Evolutionary conservation across 2,113 vertebrate species (phyloP), one percentile per base, ranked within the genome.

Genomic region (Ranitomeya imitator): DNA sequence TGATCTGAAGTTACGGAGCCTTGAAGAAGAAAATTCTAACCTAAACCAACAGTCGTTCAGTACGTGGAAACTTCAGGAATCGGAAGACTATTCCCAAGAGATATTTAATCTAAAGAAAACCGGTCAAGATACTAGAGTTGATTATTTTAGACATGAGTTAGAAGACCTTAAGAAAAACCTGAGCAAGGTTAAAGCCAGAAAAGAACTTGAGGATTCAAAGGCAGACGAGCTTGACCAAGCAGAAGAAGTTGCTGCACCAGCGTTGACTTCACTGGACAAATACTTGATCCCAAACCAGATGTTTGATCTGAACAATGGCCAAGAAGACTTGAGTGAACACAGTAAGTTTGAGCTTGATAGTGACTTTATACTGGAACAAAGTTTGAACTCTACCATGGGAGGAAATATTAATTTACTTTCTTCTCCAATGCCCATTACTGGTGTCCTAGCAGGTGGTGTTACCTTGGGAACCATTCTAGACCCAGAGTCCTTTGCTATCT

Each of bases 191-290:
- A 92, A 86, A 55, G 90, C 69, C 6, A 92, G 55, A 14, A 93
- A 92, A 71, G 93, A 95, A 52, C 78, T 89, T 0, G 90, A 90
- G 67, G 93, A 81, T 23, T 92, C 90, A 51, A 91, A 91, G 60
- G 92, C 80, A 23, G 89, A 81, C 13, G 81, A 79, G 21, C 6
- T 89, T 86, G 19, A 85, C 51, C 69, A 81, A 57, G 89, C 78
- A 1, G 37, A 86, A 10, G 81, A 80, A 78, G 89, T 89, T 21
- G 92, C 83, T 57, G 54, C 89, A 52, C 89, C 63, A 23, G 79
- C 85, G 8, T 90, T 82, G 10, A 89, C 91, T 8, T 21, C 95
- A 2, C 92, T 97, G 94, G 94, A 94, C n/a, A 94, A 95, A 63
- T 97, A 96, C 77, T 91, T 97, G 59, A 45, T 93, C 57, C 93